Base-by-base conservation (phyloP, 2,797 vertebrate species). In the Xiphophorus birchmanni region DNA sequence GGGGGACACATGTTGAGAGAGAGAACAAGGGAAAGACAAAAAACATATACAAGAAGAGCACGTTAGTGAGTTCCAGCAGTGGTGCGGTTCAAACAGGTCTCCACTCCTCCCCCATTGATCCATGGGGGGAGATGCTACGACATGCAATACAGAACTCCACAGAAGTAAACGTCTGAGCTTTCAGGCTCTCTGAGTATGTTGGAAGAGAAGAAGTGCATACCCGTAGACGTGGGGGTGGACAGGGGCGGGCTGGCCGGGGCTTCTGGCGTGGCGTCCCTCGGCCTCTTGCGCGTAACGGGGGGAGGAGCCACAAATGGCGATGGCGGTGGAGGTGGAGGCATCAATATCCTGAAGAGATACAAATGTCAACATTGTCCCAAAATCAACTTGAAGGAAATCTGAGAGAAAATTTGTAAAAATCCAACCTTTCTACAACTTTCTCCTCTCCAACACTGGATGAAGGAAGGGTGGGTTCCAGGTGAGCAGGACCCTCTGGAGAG, bases 11-110 rank as follows among this genome's bases (percentile, higher is more conserved):
- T 95, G 95, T 96, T 91, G 92, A 95, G 94, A 96, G 92, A 95
- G 93, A 95, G 89, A 94, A 95, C 93, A 95, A 89, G 92, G 92
- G 95, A 95, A 94, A 95, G 94, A 95, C 93, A 95, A 93, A 92
- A 93, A 94, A 96, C 94, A 95, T 94, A 93, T 95, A 95, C 92
- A 95, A 91, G 91, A 94, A 92, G 78, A 92, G 84, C 47, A 45
- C 87, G 94, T 95, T 95, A 95, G 95, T 92, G 77, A 84, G 81
- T 86, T 93, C 79, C 26, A 84, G 73, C 80, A 90, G 78, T 32
- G 35, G 75, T 79, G 86, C 48, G 84, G 75, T 74, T 89, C 88
- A 92, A 82, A 94, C 88, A 94, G 92, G 93, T 93, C 90, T 94
- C 93, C 92, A 89, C 89, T 94, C 92, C 89, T 91, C 91, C 92